Evolutionary conservation across 2,888 invertebrate species (phyloP).

Genomic region (Sarcophaga variegata): DNA sequence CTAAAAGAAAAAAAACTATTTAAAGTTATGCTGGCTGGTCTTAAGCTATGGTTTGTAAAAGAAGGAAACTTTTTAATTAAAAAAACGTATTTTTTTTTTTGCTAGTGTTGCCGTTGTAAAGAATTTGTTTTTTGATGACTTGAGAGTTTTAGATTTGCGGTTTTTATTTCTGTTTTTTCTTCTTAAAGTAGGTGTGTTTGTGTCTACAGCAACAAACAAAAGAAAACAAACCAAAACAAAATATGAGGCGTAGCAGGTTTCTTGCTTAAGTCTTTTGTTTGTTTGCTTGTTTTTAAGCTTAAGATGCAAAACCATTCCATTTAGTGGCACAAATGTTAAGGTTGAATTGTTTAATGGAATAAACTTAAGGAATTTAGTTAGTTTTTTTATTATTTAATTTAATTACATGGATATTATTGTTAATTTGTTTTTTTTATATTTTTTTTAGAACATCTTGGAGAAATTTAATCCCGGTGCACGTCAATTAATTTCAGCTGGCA

Average conservation of each 20-base stretch:
- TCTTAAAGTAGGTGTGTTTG: conserved; percentile 55
- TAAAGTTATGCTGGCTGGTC: background rate
- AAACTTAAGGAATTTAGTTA: conserved; percentile 7
- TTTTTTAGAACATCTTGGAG: conserved; percentile 94
- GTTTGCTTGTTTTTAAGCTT: background rate
- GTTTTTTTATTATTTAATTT: background rate
- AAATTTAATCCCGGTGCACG: conserved; percentile 97
- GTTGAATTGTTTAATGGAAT: conserved; percentile 56
- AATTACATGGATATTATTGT: background rate
- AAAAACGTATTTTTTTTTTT: background rate
- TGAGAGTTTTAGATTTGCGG: background rate
- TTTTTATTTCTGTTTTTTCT: conserved; percentile 47
- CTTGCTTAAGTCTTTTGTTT: conserved; percentile 55
- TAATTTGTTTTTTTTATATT: conserved; percentile 85
- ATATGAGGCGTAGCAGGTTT: conserved; percentile 42
- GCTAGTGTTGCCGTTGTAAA: conserved; percentile 17
- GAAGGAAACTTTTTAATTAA: background rate
- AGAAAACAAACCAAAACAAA: background rate
- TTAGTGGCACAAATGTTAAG: conserved; percentile 63
- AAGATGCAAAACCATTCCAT: background rate
- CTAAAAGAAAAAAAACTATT: conserved; percentile 19
- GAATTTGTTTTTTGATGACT: conserved; percentile 49
- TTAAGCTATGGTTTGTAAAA: too few relatives aligned
- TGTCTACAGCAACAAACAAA: background rate
- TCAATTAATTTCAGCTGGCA: conserved; percentile 96